Evolutionary conservation across 2,888 invertebrate genomes (phyloP), one percentile per base, ranked within the genome.

Genomic region (Plebejus melissa): DNA sequence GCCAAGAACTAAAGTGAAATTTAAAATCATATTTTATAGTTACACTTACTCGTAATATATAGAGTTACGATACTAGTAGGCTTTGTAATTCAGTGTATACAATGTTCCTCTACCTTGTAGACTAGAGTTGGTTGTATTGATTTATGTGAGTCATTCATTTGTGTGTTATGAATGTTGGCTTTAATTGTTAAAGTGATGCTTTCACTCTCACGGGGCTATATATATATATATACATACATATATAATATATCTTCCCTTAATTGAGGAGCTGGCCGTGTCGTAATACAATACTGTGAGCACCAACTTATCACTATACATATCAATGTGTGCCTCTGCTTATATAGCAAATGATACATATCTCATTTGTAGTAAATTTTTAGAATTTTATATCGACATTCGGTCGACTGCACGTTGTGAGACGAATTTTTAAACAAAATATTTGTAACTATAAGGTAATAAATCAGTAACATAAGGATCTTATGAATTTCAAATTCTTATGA

Each of bases 401-500:
- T 88, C 84, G 83, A 85, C 85, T 85, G 87, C 90, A 89, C 88
- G 89, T 87, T 88, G 87, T 87, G 86, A 87, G 86, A 90, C 85
- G 85, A 88, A 85, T 90, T 91, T 91, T 88, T 91, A 90, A 72
- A 85, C 85, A 83, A 87, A 89, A 88, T 91, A 90, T 90, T 88
- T 88, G 87, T 83, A 72, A 87, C 84, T 87, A 87, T 87, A 91
- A 91, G 91, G 82, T 88, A 82, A 89, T 90, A 83, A 82, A 88
- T 85, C 88, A 84, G 89, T 88, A 92, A 90, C 90, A 90, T 85
- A 86, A 88, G 82, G 83, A 88, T 92, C 93, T 93, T 93, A 93
- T 93, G 93, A 93, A 91, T 88, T 90, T 87, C 84, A 89, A 87
- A 91, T 88, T 93, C 92, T 93, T 93, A 93, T 92, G 93, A 93